phyloP scores from a whole-genome alignment of 2,113 vertebrate species.

The Stegostoma tigrinum region DNA sequence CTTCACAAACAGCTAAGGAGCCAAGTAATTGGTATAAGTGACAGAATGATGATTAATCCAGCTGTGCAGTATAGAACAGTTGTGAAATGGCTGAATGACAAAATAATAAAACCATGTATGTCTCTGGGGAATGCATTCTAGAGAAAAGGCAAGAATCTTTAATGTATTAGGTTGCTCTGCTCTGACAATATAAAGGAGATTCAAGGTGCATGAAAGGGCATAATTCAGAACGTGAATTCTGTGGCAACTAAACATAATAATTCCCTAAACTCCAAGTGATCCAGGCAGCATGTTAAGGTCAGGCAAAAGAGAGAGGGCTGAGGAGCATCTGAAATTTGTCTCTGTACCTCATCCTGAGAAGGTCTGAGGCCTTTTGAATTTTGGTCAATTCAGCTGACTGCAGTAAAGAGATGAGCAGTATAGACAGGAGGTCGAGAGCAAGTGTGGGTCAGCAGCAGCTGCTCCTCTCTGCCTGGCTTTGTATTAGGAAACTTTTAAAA shows the following conservation, averaged over 20 bases:
- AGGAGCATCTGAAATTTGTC: neutral
- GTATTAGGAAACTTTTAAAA: neutral
- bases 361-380: neutral
- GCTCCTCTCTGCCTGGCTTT: neutral
- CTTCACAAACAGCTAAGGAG: neutral
- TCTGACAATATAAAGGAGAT: neutral
- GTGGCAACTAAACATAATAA: neutral
- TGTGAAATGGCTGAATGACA: neutral
- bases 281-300: neutral
- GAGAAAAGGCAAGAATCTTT: neutral
- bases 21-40: conserved; percentile 6
- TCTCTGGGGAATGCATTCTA: too few relatives aligned
- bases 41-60: conserved; percentile 28
- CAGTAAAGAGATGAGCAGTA: neutral
- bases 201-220: neutral
- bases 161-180: neutral
- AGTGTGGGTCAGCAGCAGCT: neutral
- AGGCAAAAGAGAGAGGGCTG: neutral
- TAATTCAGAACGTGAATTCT: neutral
- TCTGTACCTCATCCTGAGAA: neutral
- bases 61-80: neutral
- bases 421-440: neutral
- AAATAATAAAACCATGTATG: neutral
- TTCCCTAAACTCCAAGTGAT: neutral
- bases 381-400: neutral